Percentiles rank a stretch among this genome's conserved stretches.
Conservation (phyloP, 2,888 invertebrate species). For the Platycnemis pennipes region DNA sequence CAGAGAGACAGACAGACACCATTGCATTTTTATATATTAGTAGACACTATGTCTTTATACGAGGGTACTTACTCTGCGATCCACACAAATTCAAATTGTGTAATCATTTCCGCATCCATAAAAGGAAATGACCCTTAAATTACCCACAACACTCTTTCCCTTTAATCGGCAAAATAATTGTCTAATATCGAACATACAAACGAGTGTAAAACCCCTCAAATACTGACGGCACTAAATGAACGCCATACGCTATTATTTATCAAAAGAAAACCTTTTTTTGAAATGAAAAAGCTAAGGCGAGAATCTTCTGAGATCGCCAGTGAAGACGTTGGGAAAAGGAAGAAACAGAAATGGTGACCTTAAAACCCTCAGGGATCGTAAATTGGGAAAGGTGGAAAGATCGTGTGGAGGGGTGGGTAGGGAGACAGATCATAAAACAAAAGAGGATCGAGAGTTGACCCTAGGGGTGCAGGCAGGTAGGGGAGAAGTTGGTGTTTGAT, state of each 20-base stretch:
- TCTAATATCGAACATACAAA: background rate
- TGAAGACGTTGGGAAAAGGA: background rate
- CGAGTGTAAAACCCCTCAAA: background rate
- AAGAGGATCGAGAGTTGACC: background rate
- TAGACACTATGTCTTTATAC: too few relatives aligned
- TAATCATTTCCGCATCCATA: background rate
- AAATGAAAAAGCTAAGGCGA: background rate
- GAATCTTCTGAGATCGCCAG: background rate
- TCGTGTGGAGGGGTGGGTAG: background rate
- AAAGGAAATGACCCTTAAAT: background rate
- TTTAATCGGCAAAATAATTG: background rate
- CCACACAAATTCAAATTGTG: too few relatives aligned
- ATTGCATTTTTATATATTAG: too few relatives aligned
- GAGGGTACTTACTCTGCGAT: too few relatives aligned
- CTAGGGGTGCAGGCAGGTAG: too few relatives aligned
- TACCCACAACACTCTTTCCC: background rate
- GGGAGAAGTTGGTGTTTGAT: background rate
- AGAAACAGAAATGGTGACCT: background rate
- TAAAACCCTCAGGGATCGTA: conserved; percentile 6
- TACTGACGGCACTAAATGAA: background rate
- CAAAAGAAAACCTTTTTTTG: background rate
- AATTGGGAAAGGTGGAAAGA: background rate
- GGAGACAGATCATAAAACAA: background rate
- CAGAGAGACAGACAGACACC: too few relatives aligned
- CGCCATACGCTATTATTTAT: background rate